Conservation (phyloP, 2,888 invertebrate genomes). For the Metopia argyrocephala region DNA sequence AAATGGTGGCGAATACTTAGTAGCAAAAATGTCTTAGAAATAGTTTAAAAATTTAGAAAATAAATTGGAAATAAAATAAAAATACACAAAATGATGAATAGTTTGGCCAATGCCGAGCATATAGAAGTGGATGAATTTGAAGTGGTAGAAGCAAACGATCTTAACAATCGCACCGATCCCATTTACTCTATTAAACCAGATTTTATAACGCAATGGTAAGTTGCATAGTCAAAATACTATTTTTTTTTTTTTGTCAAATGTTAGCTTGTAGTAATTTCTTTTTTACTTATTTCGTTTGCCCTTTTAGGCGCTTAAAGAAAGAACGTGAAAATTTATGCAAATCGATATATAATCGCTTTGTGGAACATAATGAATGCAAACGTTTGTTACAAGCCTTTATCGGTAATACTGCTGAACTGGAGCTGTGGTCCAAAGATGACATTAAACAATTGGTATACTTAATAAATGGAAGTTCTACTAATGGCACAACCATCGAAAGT, state of each 20-base stretch:
- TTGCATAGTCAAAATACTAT: conserved; percentile 54
- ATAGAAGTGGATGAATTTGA: conserved; percentile 77
- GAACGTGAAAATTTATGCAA: conserved; percentile 87
- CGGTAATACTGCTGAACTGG: conserved; percentile 78
- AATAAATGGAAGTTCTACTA: conserved; percentile 70
- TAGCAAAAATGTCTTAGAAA: too few species aligned
- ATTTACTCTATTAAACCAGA: conserved; percentile 87
- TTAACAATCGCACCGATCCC: conserved; percentile 83
- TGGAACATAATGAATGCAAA: conserved; percentile 82
- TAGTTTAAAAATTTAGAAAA: neutral
- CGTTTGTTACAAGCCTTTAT: conserved; percentile 80
- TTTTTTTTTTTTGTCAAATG: neutral
- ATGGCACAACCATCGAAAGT: conserved; percentile 61
- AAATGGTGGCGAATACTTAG: too few species aligned
- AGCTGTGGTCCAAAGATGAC: conserved; percentile 73
- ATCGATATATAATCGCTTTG: conserved; percentile 82
- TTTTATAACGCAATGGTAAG: conserved; percentile 89
- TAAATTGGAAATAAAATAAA: neutral
- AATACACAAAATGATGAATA: conserved; percentile 62
- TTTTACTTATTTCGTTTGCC: neutral
- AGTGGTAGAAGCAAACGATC: conserved; percentile 75
- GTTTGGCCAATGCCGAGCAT: conserved; percentile 46
- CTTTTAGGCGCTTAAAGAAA: conserved; percentile 85
- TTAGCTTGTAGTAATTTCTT: neutral
- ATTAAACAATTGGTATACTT: conserved; percentile 72